Percentiles rank a stretch among this genome's conserved stretches.
phyloP scores from a whole-genome alignment of 2,888 invertebrate species.

The Tridacna crocea region DNA sequence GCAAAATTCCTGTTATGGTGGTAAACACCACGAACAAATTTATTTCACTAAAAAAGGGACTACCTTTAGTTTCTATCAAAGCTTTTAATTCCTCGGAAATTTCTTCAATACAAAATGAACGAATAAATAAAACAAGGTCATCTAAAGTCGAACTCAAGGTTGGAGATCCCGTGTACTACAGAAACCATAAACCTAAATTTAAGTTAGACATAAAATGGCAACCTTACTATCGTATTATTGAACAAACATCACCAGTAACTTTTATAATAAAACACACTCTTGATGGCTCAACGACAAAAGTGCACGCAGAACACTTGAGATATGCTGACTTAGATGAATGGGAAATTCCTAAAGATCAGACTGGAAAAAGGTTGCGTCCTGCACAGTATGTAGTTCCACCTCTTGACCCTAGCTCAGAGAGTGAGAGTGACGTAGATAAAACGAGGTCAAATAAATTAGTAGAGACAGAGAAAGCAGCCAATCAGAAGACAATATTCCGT shows the following conservation, averaged over 20 bases:
- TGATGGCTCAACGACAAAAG: conserved; percentile 19
- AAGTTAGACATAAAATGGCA: conserved; percentile 48
- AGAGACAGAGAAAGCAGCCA: background rate
- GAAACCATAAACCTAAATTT: conserved; percentile 42
- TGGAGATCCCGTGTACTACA: conserved; percentile 54
- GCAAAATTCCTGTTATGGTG: conserved; percentile 39
- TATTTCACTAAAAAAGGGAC: too few species aligned
- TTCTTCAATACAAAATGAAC: conserved; percentile 34
- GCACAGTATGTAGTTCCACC: conserved; percentile 6
- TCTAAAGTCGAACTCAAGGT: conserved; percentile 43
- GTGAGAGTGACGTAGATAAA: background rate
- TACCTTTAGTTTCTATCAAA: too few species aligned
- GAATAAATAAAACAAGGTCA: conserved; percentile 42
- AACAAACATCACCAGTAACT: conserved; percentile 41
- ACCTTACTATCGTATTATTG: conserved; percentile 53
- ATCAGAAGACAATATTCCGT: background rate
- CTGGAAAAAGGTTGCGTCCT: background rate
- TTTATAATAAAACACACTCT: conserved; percentile 46
- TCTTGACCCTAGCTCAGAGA: background rate
- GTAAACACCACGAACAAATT: conserved; percentile 30
- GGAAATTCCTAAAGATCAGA: conserved; percentile 3
- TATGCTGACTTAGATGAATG: conserved; percentile 38
- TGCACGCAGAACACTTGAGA: conserved; percentile 45
- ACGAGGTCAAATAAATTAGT: background rate
- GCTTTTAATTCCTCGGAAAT: too few species aligned